Conservation (phyloP, 2,888 invertebrate species). For the Carabus problematicus region DNA sequence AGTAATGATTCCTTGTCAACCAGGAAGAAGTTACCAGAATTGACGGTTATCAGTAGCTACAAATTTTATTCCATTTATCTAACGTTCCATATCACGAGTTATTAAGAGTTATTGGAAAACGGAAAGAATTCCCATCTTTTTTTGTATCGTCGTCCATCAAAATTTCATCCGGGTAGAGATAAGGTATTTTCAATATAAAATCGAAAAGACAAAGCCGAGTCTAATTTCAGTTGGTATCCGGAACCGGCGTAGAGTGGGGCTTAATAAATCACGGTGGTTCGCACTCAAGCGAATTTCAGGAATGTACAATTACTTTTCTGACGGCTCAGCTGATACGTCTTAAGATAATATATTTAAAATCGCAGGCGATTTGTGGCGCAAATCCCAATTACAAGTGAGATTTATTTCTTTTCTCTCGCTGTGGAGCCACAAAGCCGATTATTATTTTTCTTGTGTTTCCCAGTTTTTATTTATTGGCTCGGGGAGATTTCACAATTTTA, state of each 20-base stretch:
- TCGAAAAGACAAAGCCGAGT: constrained; percentile 28
- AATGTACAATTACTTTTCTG: constrained; percentile 42
- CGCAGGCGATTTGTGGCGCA: constrained; percentile 24
- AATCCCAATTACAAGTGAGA: constrained; percentile 35
- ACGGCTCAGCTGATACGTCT: constrained; percentile 34
- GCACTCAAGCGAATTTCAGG: constrained; percentile 13
- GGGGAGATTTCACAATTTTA: too few relatives aligned
- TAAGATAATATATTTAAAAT: constrained; percentile 42
- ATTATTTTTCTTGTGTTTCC: constrained; percentile 33
- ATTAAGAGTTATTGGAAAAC: too few relatives aligned
- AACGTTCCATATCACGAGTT: too few relatives aligned
- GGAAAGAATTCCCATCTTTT: constrained; percentile 19
- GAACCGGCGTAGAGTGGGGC: constrained; percentile 23
- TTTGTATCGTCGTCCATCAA: constrained; percentile 3
- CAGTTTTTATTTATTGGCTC: too few relatives aligned
- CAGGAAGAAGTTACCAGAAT: too few relatives aligned
- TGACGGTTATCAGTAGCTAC: too few relatives aligned
- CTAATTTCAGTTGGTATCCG: constrained; percentile 33
- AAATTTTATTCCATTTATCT: too few relatives aligned
- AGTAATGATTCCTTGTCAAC: too few relatives aligned
- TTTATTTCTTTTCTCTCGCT: constrained; percentile 29
- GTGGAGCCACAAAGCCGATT: constrained; percentile 34
- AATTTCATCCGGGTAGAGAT: constrained; percentile 2
- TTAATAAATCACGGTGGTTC: constrained; percentile 36
- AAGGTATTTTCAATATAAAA: constrained; percentile 35